Base-by-base conservation (phyloP, 2,113 vertebrate species). In the Rhombomys opimus region DNA sequence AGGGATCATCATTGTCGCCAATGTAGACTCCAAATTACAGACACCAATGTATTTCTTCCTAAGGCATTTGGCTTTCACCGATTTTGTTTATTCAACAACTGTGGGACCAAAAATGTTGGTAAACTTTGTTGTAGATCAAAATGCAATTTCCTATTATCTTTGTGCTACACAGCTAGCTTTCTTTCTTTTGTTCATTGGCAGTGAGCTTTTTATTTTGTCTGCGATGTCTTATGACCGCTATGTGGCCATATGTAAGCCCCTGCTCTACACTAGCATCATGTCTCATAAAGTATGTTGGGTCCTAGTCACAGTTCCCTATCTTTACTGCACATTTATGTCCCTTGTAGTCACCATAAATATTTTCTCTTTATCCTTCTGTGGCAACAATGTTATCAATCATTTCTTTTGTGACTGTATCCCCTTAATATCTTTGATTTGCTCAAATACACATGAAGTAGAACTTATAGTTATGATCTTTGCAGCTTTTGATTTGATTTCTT, bases 1-100 rank as follows among this genome's bases (percentile, higher is more conserved):
- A 61, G 92, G 95, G 14, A 73, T 97, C 75, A 30, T 94, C 23
- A 15, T 90, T 14, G 70, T 98, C n/a, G 96, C 95, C 54, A 78
- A 22, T 10, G 8, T 85, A 23, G 90, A 96, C 61, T 10, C 78
- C 54, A 70, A 17, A 1, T 73, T 98, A 0, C 95, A 97, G 8
- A 95, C 87, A 0, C 96, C 96, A 27, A 97, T 98, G 97, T 98
- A 97, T 65, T 97, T 95, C 81, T 97, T 95, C 17, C 92, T 97
- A 63, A 91, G 38, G 59, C 84, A 95, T 9, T 50, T 98, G 38
- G 91, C 97, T 25, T 0, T 97, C 5, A n/a, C 80, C 6, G 96
- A 98, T 35, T 80, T 94, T 32, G 86, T 90, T 41, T 98, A 97
- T 70, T 97, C 97, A 17, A 96, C 96, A 46, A 5, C 76, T 0